Percentiles rank a stretch among this genome's conserved stretches.
Evolutionary conservation across 2,113 vertebrate genomes (phyloP).

Genomic region (Microcebus jonahi): DNA sequence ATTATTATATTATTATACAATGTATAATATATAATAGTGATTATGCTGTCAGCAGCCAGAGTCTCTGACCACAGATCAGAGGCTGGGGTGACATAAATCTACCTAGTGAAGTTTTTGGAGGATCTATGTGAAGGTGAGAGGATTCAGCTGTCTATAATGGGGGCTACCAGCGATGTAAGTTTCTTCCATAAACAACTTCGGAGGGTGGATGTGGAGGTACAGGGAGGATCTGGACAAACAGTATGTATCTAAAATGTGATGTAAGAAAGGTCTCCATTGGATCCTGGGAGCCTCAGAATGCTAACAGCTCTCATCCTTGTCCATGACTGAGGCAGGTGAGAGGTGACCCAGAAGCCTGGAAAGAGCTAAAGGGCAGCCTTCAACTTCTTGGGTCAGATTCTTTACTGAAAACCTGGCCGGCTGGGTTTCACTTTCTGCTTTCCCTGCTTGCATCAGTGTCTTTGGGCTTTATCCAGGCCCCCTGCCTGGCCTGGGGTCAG

Average conservation of each 20-base stretch:
- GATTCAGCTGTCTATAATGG: not conserved
- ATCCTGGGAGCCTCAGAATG: not conserved
- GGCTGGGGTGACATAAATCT: conserved; percentile 71
- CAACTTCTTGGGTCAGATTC: conserved; percentile 29
- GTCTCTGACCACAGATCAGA: conserved; percentile 74
- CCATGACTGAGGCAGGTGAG: not conserved
- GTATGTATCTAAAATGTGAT: not conserved
- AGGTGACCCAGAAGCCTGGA: not conserved
- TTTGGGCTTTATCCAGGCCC: conserved; percentile 57
- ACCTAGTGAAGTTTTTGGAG: conserved; percentile 53
- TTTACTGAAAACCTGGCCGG: not conserved
- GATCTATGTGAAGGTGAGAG: conserved; percentile 47
- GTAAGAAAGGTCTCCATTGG: not conserved
- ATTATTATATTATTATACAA: conserved; percentile 78
- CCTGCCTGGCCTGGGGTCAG: conserved; percentile 52
- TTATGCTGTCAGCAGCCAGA: conserved; percentile 73
- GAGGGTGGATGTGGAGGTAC: not conserved
- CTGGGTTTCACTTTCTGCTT: conserved; percentile 59
- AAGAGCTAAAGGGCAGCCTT: not conserved
- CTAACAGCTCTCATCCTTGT: not conserved
- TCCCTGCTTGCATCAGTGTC: not conserved
- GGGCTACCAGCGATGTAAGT: not conserved
- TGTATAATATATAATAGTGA: conserved; percentile 73
- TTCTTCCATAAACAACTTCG: not conserved
- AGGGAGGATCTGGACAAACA: not conserved